A percentile compares a stretch with the other conserved stretches of the same genome.
phyloP scores from a whole-genome alignment of 2,797 vertebrate species.

The Siniperca undulata region DNA sequence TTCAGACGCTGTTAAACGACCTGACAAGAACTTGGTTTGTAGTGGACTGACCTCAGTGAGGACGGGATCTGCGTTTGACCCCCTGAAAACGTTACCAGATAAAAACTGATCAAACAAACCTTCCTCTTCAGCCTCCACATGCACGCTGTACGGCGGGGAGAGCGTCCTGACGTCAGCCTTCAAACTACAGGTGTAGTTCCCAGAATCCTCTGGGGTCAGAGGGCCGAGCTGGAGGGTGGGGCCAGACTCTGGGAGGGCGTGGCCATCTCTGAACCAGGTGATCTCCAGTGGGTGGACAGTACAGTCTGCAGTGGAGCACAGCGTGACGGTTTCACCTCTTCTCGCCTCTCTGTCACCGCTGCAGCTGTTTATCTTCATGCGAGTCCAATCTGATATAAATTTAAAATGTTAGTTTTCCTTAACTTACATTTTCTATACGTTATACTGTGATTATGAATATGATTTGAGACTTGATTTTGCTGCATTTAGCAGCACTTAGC shows the following conservation, averaged over 20 bases:
- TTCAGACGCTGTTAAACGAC: too few species aligned
- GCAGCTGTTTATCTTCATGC: background rate
- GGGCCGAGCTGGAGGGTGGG: slow-evolving; percentile 11
- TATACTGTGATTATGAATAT: background rate
- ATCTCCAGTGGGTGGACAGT: slow-evolving; percentile 15
- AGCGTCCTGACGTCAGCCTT: fast-evolving
- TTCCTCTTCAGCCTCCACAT: background rate
- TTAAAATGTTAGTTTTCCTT: background rate
- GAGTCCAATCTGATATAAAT: fast-evolving
- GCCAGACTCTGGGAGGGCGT: slow-evolving; percentile 24
- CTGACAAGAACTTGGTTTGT: too few species aligned
- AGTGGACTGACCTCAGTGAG: too few species aligned
- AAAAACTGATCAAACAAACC: slow-evolving; percentile 4
- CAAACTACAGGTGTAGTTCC: slow-evolving; percentile 60
- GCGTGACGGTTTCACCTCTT: background rate
- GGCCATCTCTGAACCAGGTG: slow-evolving; percentile 53
- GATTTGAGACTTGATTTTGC: background rate
- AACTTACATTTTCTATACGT: background rate
- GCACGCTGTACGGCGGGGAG: background rate
- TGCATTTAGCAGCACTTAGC: background rate
- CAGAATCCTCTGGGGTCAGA: slow-evolving; percentile 52
- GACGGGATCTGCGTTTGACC: too few species aligned
- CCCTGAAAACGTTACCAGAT: too few species aligned
- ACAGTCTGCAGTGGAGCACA: background rate
- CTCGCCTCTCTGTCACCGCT: fast-evolving